Percentiles rank a stretch among this genome's conserved stretches.
These are phyloP conservation scores for Polypterus bichir DNA, from an alignment of 2,113 vertebrate species.

Conservation along the genomic window DNA sequence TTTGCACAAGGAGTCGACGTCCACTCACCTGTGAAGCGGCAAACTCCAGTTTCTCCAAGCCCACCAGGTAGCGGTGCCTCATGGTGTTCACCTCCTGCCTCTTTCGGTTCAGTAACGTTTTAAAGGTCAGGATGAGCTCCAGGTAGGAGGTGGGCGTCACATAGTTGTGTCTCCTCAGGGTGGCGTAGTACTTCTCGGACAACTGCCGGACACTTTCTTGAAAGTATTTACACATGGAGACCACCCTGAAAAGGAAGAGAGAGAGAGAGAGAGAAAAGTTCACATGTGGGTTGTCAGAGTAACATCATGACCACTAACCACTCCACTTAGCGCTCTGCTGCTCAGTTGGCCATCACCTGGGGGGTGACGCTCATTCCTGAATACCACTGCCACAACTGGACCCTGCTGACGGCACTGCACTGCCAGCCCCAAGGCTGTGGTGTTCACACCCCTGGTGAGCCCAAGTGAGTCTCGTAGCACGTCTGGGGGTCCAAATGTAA, in stretches of 20 bases:
- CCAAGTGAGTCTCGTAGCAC: no score
- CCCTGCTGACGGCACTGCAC: no score
- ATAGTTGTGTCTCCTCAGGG: conserved; percentile 72
- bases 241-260: conserved; percentile 48
- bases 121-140: conserved; percentile 83
- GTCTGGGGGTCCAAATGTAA: no score
- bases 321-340: no score
- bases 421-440: no score
- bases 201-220: conserved; percentile 66
- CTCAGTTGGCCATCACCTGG: no score
- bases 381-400: no score
- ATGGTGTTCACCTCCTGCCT: conserved; percentile 65
- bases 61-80: conserved; percentile 64
- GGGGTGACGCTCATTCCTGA: no score
- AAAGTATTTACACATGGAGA: conserved; percentile 81
- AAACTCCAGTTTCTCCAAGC: conserved; percentile 79
- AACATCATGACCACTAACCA: no score
- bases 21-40: conserved; percentile 68
- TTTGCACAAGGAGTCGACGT: no score
- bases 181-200: conserved; percentile 56
- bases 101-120: conserved; percentile 62
- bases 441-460: no score
- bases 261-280: neutral
- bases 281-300: no score
- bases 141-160: conserved; percentile 86